Conservation (phyloP, 2,113 vertebrate species). For the Jacana jacana region DNA sequence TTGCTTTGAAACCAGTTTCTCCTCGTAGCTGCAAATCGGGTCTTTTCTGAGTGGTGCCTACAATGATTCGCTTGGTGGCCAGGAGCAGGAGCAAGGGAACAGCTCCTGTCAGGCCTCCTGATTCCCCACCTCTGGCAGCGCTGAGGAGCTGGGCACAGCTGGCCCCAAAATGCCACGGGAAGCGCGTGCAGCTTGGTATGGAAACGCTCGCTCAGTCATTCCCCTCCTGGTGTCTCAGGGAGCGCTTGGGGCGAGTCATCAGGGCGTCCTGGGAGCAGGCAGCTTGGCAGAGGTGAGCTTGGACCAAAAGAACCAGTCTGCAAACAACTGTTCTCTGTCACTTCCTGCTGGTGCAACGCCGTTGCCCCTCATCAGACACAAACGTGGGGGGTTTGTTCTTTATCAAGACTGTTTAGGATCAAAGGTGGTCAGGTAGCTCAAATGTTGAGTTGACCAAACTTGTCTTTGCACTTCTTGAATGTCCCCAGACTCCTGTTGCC, state of each 20-base stretch:
- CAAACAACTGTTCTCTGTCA: not conserved
- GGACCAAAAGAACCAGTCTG: not conserved
- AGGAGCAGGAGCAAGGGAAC: not conserved
- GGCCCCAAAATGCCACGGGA: not conserved
- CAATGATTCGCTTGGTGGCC: not conserved
- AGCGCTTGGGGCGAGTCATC: rapidly evolving
- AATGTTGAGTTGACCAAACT: not conserved
- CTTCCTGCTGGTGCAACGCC: not conserved
- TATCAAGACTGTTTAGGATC: not conserved
- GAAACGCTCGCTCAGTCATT: not conserved
- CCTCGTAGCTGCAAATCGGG: not conserved
- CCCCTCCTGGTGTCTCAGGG: not conserved
- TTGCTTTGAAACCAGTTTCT: not conserved
- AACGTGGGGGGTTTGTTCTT: not conserved
- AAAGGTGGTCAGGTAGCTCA: too few species aligned
- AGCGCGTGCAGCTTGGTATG: not conserved
- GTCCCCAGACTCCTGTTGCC: not conserved
- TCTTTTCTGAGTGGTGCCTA: not conserved
- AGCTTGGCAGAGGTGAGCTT: not conserved
- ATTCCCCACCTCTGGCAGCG: not conserved
- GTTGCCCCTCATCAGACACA: not conserved
- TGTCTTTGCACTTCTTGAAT: not conserved
- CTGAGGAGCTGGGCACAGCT: not conserved
- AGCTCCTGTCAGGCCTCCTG: not conserved
- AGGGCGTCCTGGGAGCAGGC: not conserved